Base-by-base conservation (phyloP, 1,140 invertebrate genomes). In the Scaptodrosophila lebanonensis region DNA sequence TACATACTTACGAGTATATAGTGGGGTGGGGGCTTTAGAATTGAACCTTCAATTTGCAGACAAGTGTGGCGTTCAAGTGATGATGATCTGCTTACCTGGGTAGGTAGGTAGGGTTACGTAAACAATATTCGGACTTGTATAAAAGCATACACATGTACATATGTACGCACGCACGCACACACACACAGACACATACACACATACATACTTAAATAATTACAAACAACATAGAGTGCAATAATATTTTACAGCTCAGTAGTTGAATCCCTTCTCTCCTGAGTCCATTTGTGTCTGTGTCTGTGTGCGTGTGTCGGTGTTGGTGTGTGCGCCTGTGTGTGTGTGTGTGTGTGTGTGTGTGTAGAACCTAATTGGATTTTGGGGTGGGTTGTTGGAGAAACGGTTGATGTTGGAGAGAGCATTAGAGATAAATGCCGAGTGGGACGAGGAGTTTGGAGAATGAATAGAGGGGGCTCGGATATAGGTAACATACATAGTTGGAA, bases 181-280 rank as follows among this genome's bases (percentile, higher is more conserved):
- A 38, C 30, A 49, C 20, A 50, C 22, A 50, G 7, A 36, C 42
- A 53, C 36, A 40, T 35, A 38, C 32, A 50, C 32, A 60, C 18
- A 42, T 29, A 18, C 39, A 58, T 32, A 39, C 39, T 48, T 42
- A 53, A 32, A 42, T 39, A 18, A 40, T 40, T 40, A 33, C 13
- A 12, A 32, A 18, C 27, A 8, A 54, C 52, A 47, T 54, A 39
- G 48, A 22, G 52, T 54, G 52, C 52, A 54, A 54, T 54, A 54
- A 54, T 27, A 18, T 47, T 47, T 54, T 48, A 54, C 43, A 47
- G 18, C 38, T 54, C 35, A 20, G 20, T 5, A 17, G n/a, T n/a
- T n/a, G n/a, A n/a, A n/a, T n/a, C n/a, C n/a, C n/a, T n/a, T n/a
- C n/a, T n/a, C n/a, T n/a, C n/a, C n/a, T n/a, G n/a, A n/a, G n/a